Evolutionary conservation across 2,797 vertebrate genomes (phyloP), one percentile per base, ranked within the genome.

Genomic region (Huso huso): DNA sequence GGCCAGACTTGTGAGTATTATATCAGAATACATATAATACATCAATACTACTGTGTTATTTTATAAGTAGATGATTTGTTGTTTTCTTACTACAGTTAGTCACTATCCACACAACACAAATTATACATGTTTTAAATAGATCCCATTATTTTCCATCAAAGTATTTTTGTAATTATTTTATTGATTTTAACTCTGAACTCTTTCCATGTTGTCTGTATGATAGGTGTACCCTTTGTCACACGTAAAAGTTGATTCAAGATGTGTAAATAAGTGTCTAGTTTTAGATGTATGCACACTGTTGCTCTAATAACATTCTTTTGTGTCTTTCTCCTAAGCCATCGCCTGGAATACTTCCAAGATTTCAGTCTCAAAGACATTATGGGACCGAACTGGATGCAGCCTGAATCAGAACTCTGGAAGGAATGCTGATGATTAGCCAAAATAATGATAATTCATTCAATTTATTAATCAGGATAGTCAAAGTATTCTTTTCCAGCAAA

Each of bases 351-450:
- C 81, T 92, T 93, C 76, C 75, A 89, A 81, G 51, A 66, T 52
- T 91, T 92, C 74, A 67, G 23, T 69, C 70, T 90, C 69, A 90
- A 92, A 72, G 87, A 76, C 77, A 85, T 89, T 74, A 86, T 92
- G 86, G 89, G 88, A 78, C 79, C 86, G 12, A 74, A 71, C 11
- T 92, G 88, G 87, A 71, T 90, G 58, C 83, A 89, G 78, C 84
- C 83, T 49, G 76, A 80, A 68, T 89, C 83, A 53, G 76, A 84
- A 66, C 75, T 91, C 49, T 91, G 85, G 84, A 71, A 69, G 10
- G 80, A 78, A 78, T 84, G 82, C 66, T 65, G 72, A 13, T 88
- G 72, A 86, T 52, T 60, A 62, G 62, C 64, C 61, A 51, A 63
- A 65, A 37, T 62, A n/a, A 49, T 10, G 64, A 61, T 50, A 3